Evolutionary conservation across 2,888 invertebrate genomes (phyloP).

Genomic region (Scaptodrosophila latifasciaeformis): DNA sequence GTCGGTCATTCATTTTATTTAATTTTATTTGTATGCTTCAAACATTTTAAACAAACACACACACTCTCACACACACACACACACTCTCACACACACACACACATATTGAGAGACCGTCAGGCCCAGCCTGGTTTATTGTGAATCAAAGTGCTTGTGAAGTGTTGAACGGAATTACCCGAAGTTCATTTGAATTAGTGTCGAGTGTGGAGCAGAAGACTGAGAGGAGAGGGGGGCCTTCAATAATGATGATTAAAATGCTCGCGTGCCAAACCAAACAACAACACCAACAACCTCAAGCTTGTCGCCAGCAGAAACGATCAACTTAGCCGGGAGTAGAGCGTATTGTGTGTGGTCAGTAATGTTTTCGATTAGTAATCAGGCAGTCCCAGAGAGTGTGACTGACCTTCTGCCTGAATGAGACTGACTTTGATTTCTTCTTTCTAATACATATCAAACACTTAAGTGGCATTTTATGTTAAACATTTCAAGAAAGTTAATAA

Average conservation of each 20-base stretch:
- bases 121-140: conserved; percentile 11
- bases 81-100: no score
- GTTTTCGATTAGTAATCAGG: conserved; percentile 26
- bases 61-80: no score
- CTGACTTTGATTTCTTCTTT: conserved; percentile 21
- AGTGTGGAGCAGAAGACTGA: no score
- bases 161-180: conserved; percentile 57
- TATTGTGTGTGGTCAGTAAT: conserved; percentile 50
- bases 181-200: conserved; percentile 53
- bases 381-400: conserved; percentile 36
- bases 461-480: conserved; percentile 60
- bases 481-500: conserved; percentile 62
- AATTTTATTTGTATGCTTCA: conserved; percentile 1
- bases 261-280: conserved; percentile 36
- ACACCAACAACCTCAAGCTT: no score
- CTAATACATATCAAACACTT: conserved; percentile 11
- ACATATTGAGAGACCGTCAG: conserved; percentile 5
- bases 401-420: conserved; percentile 44
- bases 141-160: conserved; percentile 26
- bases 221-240: background rate
- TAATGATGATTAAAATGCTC: conserved; percentile 6
- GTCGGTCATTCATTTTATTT: conserved; percentile 30
- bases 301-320: no score
- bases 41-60: conserved; percentile 13
- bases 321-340: no score